phyloP scores from a whole-genome alignment of 2,797 vertebrate species.

The Pseudochromis fuscus region DNA sequence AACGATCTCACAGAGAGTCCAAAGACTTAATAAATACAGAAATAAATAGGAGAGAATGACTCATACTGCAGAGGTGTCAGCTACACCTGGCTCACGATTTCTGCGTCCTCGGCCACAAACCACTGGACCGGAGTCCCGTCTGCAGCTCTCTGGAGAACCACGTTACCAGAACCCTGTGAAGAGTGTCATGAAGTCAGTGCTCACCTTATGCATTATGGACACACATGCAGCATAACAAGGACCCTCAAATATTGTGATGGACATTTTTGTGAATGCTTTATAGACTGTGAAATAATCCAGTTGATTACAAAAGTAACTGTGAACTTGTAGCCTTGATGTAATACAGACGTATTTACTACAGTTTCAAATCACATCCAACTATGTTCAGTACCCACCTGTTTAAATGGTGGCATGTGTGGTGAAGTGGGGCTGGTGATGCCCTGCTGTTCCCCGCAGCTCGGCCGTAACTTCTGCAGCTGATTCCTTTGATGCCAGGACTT shows the following conservation, averaged over 20 bases:
- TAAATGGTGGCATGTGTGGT: constrained; percentile 78
- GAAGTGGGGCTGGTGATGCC: constrained; percentile 76
- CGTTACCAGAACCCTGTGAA: constrained; percentile 83
- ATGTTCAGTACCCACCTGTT: constrained; percentile 71
- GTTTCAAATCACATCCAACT: not conserved
- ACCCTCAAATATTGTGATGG: not conserved
- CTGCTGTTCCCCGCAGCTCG: constrained; percentile 81
- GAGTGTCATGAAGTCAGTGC: not conserved
- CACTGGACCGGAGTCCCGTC: constrained; percentile 91
- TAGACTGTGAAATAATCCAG: not conserved
- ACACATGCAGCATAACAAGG: not conserved
- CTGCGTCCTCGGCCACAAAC: constrained; percentile 89
- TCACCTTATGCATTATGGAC: not conserved
- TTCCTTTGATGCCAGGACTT: constrained; percentile 90
- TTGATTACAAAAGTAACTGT: not conserved
- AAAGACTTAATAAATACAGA: constrained; percentile 81
- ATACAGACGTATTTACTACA: not conserved
- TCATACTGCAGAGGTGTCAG: constrained; percentile 18
- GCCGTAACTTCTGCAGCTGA: constrained; percentile 76
- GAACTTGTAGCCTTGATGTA: not conserved
- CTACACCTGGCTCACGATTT: constrained; percentile 93
- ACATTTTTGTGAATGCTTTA: not conserved
- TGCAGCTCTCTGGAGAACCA: constrained; percentile 87
- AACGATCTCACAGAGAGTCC: constrained; percentile 77
- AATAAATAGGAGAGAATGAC: constrained; percentile 62